phyloP scores from a whole-genome alignment of 2,888 invertebrate species.

The Thecocarcelia acutangulata region DNA sequence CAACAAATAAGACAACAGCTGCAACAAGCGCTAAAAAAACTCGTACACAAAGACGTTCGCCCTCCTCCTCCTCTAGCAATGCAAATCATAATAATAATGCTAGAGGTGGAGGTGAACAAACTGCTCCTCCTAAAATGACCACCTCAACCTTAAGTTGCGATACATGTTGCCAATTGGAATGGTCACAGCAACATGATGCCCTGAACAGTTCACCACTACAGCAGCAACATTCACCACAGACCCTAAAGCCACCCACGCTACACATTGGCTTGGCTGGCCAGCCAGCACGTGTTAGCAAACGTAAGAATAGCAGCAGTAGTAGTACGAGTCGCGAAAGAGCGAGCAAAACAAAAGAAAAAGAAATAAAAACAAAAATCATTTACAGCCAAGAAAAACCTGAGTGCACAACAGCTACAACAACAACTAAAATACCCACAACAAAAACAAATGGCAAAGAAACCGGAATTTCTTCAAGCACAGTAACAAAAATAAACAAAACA shows the following conservation, averaged over 20 bases:
- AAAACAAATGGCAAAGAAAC: conserved; percentile 64
- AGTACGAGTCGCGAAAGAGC: conserved; percentile 72
- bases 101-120: conserved; percentile 6
- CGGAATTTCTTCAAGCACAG: conserved; percentile 62
- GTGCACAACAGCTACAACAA: conserved; percentile 55
- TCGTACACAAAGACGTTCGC: conserved; percentile 60
- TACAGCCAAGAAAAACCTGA: conserved; percentile 58
- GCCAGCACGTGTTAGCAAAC: conserved; percentile 70
- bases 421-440: conserved; percentile 51
- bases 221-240: conserved; percentile 65
- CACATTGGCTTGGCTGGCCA: conserved; percentile 65
- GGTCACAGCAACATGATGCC: conserved; percentile 64
- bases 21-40: conserved; percentile 45
- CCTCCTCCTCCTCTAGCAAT: conserved; percentile 44
- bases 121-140: conserved; percentile 45
- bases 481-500: conserved; percentile 70
- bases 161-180: conserved; percentile 75
- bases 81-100: conserved; percentile 15
- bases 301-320: conserved; percentile 74
- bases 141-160: conserved; percentile 71
- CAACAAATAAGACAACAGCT: conserved; percentile 34
- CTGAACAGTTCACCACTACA: conserved; percentile 47
- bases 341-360: conserved; percentile 77
- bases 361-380: conserved; percentile 68
- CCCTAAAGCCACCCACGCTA: conserved; percentile 68